phyloP scores from a whole-genome alignment of 2,888 invertebrate genomes.

The Chymomyza fuscimana region DNA sequence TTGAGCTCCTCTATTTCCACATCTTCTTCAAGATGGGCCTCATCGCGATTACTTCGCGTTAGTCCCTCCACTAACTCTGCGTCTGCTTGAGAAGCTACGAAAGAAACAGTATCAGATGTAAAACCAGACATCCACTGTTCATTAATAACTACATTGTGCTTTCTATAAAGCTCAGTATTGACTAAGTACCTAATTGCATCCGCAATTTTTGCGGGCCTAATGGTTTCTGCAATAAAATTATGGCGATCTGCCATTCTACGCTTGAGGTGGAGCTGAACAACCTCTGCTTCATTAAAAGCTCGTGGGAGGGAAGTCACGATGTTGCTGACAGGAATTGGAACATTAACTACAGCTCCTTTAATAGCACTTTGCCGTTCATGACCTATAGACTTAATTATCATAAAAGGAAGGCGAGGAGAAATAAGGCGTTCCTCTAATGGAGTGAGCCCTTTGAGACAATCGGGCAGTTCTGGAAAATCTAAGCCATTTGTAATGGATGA shows the following conservation, averaged over 20 bases:
- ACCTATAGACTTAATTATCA: too few relatives aligned
- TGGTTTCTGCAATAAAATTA: constrained; percentile 26
- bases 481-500: constrained; percentile 13
- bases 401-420: constrained; percentile 15
- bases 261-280: constrained; percentile 27
- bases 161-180: constrained; percentile 22
- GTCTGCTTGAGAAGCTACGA: constrained; percentile 21
- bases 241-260: constrained; percentile 25
- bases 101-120: constrained; percentile 16
- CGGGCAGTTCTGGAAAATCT: constrained; percentile 19
- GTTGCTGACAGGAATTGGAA: not conserved
- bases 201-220: constrained; percentile 23
- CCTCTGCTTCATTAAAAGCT: constrained; percentile 21
- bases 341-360: too few relatives aligned
- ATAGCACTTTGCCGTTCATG: too few relatives aligned
- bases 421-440: constrained; percentile 19
- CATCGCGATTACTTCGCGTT: not conserved
- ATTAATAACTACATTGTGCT: constrained; percentile 19
- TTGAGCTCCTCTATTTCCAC: not conserved
- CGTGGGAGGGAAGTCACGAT: constrained; percentile 28
- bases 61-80: not conserved
- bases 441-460: constrained; percentile 11
- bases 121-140: constrained; percentile 22
- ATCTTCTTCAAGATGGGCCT: not conserved
- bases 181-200: not conserved